Conservation (phyloP, 2,888 invertebrate species). For the Onchidella celtica region DNA sequence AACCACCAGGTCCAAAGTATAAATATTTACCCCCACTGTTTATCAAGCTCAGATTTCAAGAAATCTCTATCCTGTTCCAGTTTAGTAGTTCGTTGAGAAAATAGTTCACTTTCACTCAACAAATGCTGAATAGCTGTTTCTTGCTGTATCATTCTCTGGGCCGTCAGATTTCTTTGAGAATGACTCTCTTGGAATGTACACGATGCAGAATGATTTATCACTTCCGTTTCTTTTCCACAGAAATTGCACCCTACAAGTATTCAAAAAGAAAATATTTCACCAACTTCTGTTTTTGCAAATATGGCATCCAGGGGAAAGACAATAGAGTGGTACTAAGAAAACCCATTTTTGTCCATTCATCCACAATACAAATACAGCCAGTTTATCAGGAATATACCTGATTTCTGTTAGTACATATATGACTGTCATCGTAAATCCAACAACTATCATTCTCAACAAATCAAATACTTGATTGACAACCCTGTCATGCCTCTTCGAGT, state of each 20-base stretch:
- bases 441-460: too few species aligned
- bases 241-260: constrained; percentile 3
- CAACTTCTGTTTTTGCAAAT: too few species aligned
- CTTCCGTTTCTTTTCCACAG: not conserved
- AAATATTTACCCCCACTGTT: constrained; percentile 58
- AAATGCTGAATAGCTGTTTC: constrained; percentile 1
- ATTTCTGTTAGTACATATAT: too few species aligned
- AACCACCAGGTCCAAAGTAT: too few species aligned
- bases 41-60: constrained; percentile 55
- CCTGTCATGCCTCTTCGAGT: too few species aligned
- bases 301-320: too few species aligned
- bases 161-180: not conserved
- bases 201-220: not conserved
- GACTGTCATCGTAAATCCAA: too few species aligned
- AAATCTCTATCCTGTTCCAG: constrained; percentile 59
- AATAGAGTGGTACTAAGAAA: too few species aligned
- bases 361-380: too few species aligned
- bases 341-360: not conserved
- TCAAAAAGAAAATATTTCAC: too few species aligned
- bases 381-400: too few species aligned
- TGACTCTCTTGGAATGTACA: constrained; percentile 2
- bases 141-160: not conserved
- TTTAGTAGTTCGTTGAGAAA: constrained; percentile 58
- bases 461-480: too few species aligned
- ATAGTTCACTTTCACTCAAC: constrained; percentile 56